phyloP scores from a whole-genome alignment of 1,140 invertebrate genomes.

The Maconellicoccus hirsutus region DNA sequence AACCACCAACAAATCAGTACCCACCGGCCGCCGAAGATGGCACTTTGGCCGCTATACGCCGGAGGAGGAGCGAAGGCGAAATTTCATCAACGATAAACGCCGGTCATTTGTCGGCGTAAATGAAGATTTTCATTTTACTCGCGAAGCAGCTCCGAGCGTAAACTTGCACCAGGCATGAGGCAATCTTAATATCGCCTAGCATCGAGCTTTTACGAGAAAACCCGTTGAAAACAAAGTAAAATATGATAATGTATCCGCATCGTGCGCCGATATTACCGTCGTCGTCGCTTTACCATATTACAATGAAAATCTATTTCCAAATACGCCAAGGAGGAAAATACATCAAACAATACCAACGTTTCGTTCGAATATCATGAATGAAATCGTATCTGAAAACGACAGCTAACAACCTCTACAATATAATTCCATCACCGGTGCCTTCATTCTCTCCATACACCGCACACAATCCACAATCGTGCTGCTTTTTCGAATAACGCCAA shows the following conservation, averaged over 20 bases:
- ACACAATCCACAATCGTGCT: not conserved
- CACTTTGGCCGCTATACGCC: too few relatives aligned
- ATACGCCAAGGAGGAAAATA: not conserved
- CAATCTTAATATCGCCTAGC: not conserved
- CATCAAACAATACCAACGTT: not conserved
- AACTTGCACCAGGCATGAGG: too few relatives aligned
- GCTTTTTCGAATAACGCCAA: not conserved
- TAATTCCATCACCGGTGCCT: constrained; percentile 2
- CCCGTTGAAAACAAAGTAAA: not conserved
- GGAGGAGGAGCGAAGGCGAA: too few relatives aligned
- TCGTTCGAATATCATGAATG: not conserved
- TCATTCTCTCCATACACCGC: too few relatives aligned
- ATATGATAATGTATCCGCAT: constrained; percentile 9
- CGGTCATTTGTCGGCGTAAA: too few relatives aligned
- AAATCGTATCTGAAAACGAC: not conserved
- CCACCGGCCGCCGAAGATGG: too few relatives aligned
- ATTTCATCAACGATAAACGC: too few relatives aligned
- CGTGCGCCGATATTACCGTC: not conserved
- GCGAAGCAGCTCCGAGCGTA: too few relatives aligned
- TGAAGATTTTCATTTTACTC: too few relatives aligned
- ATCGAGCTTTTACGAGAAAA: not conserved
- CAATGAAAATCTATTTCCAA: constrained; percentile 9
- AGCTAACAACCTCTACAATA: not conserved
- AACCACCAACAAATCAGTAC: too few relatives aligned
- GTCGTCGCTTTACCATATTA: not conserved